Conservation (phyloP, 2,113 vertebrate species). For the Puffinus mauretanicus region DNA sequence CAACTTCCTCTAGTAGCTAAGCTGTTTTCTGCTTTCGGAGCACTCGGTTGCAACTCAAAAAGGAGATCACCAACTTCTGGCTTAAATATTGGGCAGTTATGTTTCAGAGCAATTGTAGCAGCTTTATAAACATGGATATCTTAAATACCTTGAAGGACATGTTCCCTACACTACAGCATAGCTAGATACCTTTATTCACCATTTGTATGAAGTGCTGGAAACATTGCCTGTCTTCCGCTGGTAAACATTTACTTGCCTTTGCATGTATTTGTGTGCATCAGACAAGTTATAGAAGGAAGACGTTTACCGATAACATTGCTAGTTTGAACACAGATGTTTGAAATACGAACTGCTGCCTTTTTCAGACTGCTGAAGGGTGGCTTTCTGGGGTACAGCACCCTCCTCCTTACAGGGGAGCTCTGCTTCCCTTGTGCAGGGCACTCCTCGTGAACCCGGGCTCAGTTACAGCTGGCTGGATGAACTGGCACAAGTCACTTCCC, state of each 20-base stretch:
- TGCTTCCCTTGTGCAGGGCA: not conserved
- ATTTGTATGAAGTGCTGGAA: not conserved
- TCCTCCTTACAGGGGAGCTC: not conserved
- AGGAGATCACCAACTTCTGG: not conserved
- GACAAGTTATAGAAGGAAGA: not conserved
- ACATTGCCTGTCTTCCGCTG: not conserved
- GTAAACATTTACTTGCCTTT: not conserved
- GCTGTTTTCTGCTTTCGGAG: not conserved
- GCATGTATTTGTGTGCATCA: not conserved
- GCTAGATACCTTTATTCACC: not conserved
- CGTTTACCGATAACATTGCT: not conserved
- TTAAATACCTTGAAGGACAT: not conserved
- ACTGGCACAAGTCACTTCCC: not conserved
- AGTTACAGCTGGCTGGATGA: not conserved
- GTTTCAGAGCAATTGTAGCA: not conserved
- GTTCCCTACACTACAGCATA: not conserved
- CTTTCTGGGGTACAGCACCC: not conserved
- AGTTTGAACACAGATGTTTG: not conserved
- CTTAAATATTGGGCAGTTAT: not conserved
- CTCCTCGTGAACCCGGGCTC: not conserved
- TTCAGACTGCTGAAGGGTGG: not conserved
- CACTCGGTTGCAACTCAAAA: not conserved
- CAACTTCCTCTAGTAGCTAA: not conserved
- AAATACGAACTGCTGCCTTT: not conserved
- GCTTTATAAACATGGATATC: not conserved